These are phyloP conservation scores for Eciton burchellii DNA, from an alignment of 1,140 invertebrate genomes.

Conservation along the genomic window DNA sequence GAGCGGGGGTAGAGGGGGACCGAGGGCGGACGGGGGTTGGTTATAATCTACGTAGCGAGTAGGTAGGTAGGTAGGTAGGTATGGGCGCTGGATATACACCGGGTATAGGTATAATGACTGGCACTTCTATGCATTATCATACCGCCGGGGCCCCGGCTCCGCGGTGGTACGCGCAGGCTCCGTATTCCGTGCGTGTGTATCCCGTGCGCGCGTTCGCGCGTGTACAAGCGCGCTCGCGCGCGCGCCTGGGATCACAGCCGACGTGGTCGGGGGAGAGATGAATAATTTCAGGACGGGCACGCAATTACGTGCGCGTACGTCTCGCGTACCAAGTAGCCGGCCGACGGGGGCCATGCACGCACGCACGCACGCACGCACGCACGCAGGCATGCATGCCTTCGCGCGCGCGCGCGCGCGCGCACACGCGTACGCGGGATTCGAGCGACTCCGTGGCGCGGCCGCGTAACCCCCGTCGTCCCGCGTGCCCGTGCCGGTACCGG, in stretches of 20 bases:
- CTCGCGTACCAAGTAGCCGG: conserved; percentile 85
- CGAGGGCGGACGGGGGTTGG: conserved; percentile 55
- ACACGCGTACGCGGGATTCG: conserved; percentile 50
- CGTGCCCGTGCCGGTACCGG: no score
- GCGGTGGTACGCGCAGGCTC: conserved; percentile 64
- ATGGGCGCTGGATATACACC: conserved; percentile 72
- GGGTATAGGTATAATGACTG: conserved; percentile 82
- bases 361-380: conserved; percentile 52
- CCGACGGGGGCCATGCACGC: conserved; percentile 69
- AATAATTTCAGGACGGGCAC: conserved; percentile 85
- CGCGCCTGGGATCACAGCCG: conserved; percentile 70
- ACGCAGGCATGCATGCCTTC: no score
- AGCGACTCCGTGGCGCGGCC: conserved; percentile 56
- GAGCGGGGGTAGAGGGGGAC: conserved; percentile 15
- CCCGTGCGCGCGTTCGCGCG: no score
- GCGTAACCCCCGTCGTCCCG: conserved; percentile 53
- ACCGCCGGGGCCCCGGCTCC: conserved; percentile 75
- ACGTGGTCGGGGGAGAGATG: conserved; percentile 81
- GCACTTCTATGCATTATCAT: conserved; percentile 85
- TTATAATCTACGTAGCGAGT: conserved; percentile 77
- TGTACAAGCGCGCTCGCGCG: conserved; percentile 52
- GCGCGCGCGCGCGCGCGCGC: conserved; percentile 62
- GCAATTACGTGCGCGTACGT: conserved; percentile 85
- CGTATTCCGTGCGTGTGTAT: conserved; percentile 21
- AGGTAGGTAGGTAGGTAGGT: conserved; percentile 65